These are phyloP conservation scores for Oryzias dopingdopingensis DNA, from an alignment of 2,797 vertebrate genomes.

Conservation along the genomic window DNA sequence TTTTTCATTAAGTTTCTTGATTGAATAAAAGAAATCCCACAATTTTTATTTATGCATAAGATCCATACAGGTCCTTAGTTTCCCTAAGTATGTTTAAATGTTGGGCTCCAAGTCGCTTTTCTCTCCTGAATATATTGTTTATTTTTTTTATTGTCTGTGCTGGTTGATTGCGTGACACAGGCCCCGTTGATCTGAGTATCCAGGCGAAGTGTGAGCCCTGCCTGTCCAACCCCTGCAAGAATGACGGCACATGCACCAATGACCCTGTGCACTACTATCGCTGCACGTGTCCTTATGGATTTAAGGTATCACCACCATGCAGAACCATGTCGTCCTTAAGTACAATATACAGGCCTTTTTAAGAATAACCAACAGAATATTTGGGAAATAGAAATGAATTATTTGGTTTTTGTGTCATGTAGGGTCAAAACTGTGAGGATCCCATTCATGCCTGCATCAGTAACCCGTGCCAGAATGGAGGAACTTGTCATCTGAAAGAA, in stretches of 20 bases:
- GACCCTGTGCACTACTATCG: conserved; percentile 95
- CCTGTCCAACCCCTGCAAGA: conserved; percentile 93
- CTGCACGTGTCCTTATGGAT: conserved; percentile 95
- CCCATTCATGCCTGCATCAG: conserved; percentile 95
- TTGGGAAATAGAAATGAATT: conserved; percentile 1
- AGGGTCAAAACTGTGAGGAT: conserved; percentile 94
- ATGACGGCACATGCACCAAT: conserved; percentile 92
- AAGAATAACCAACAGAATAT: too few relatives aligned
- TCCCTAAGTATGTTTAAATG: conserved; percentile 15
- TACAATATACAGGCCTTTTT: neutral
- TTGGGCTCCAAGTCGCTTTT: neutral
- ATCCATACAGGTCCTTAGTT: conserved; percentile 34
- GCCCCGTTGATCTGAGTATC: conserved; percentile 88
- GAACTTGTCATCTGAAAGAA: conserved; percentile 94
- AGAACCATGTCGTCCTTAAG: neutral
- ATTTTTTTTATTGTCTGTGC: conserved; percentile 18
- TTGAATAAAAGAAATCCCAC: neutral
- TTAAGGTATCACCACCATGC: conserved; percentile 81
- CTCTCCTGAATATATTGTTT: neutral
- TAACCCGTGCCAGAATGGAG: conserved; percentile 89
- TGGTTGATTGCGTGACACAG: conserved; percentile 67
- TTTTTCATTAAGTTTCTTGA: neutral
- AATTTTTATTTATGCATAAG: neutral
- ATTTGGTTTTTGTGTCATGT: conserved; percentile 16
- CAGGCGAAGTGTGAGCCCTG: conserved; percentile 96